These are phyloP conservation scores for Calliopsis andreniformis DNA, from an alignment of 1,140 invertebrate species.

Conservation along the genomic window DNA sequence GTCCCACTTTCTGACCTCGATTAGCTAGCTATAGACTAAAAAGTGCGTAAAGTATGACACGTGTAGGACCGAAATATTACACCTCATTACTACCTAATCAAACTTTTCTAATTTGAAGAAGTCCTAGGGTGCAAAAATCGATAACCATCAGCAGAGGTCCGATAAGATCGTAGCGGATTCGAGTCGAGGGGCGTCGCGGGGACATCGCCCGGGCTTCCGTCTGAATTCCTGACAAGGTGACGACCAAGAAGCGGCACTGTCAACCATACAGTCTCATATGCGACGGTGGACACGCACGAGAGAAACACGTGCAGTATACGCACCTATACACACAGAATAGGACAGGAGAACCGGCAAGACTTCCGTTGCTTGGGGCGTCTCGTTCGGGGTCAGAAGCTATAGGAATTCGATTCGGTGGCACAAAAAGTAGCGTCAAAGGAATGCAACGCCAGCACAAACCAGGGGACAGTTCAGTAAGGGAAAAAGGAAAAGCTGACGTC, in stretches of 20 bases:
- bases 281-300: not conserved
- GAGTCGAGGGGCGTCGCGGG: too few relatives aligned
- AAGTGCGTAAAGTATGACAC: too few relatives aligned
- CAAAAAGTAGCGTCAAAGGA: slow-evolving; percentile 29
- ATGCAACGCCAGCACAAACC: slow-evolving; percentile 21
- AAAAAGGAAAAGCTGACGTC: not conserved
- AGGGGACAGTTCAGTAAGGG: not conserved
- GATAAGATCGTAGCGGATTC: not conserved
- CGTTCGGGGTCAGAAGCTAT: slow-evolving; percentile 15
- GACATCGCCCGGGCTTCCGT: slow-evolving; percentile 18
- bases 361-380: slow-evolving; percentile 57
- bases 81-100: too few relatives aligned
- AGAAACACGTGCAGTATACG: slow-evolving; percentile 27
- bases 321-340: slow-evolving; percentile 1
- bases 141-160: not conserved
- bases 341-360: slow-evolving; percentile 52
- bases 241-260: slow-evolving; percentile 40
- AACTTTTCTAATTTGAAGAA: too few relatives aligned
- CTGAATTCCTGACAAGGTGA: slow-evolving; percentile 63
- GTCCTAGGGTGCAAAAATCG: not conserved
- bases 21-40: too few relatives aligned
- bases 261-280: slow-evolving; percentile 6
- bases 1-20: slow-evolving; percentile 40
- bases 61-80: too few relatives aligned
- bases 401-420: slow-evolving; percentile 63